Conservation (phyloP, 2,888 invertebrate species). For the Phortica magna region DNA sequence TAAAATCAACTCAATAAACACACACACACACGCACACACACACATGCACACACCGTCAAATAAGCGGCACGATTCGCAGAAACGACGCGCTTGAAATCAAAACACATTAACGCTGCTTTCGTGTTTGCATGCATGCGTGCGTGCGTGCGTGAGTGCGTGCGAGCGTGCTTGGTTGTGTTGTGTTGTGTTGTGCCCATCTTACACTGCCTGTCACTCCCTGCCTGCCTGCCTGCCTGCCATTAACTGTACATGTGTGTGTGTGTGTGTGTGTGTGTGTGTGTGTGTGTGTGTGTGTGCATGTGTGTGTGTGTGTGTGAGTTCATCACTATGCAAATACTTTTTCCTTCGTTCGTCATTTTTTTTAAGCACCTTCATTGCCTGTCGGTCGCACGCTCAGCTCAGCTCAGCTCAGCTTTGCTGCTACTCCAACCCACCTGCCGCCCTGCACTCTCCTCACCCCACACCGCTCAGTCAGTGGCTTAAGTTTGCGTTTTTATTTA, state of each 20-base stretch:
- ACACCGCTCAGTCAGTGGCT: slow-evolving; percentile 51
- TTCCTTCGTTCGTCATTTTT: slow-evolving; percentile 60
- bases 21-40: slow-evolving; percentile 35
- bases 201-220: slow-evolving; percentile 38
- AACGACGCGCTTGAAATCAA: slow-evolving; percentile 63
- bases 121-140: slow-evolving; percentile 23
- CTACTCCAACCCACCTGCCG: slow-evolving; percentile 10
- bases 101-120: slow-evolving; percentile 67
- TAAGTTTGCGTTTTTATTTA: slow-evolving; percentile 71
- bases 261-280: slow-evolving; percentile 25
- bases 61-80: slow-evolving; percentile 32
- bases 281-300: slow-evolving; percentile 12
- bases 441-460: slow-evolving; percentile 6
- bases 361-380: background rate
- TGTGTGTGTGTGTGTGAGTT: slow-evolving; percentile 26
- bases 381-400: too few species aligned
- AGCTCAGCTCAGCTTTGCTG: too few species aligned
- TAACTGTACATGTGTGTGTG: slow-evolving; percentile 15
- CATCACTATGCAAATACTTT: slow-evolving; percentile 61
- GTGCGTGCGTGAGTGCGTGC: slow-evolving; percentile 28
- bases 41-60: slow-evolving; percentile 17
- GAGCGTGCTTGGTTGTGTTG: slow-evolving; percentile 45
- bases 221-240: slow-evolving; percentile 49
- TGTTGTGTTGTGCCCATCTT: slow-evolving; percentile 6
- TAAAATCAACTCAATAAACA: slow-evolving; percentile 57